A percentile compares a stretch with the other conserved stretches of the same genome.
These are phyloP conservation scores for Dascyllus trimaculatus DNA, from an alignment of 2,113 vertebrate species.

Conservation along the genomic window DNA sequence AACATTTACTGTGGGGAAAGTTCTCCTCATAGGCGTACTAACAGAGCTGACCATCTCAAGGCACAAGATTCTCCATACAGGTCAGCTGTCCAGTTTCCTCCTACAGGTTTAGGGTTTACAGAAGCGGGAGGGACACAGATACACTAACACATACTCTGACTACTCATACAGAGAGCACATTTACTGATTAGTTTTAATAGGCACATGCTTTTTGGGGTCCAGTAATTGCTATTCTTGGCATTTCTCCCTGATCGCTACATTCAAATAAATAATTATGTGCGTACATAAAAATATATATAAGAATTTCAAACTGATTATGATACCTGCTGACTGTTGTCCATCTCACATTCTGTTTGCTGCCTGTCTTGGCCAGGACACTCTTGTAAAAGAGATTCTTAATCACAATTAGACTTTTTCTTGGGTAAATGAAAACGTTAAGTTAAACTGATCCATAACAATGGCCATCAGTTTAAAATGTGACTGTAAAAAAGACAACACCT, in stretches of 20 bases:
- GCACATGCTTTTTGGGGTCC: background rate
- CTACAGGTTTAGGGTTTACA: constrained; percentile 9
- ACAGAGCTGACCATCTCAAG: background rate
- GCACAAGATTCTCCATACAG: too few relatives aligned
- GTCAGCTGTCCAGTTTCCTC: background rate
- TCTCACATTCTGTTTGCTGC: background rate
- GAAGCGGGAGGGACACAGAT: background rate
- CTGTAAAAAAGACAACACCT: background rate
- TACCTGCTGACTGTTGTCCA: background rate
- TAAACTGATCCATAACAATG: background rate
- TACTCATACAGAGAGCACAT: background rate
- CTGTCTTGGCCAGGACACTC: too few relatives aligned
- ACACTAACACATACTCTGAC: background rate
- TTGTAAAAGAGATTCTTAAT: too few relatives aligned
- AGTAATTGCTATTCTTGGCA: background rate
- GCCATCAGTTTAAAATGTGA: background rate
- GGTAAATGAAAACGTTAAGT: background rate
- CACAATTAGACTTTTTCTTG: too few relatives aligned
- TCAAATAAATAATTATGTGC: background rate
- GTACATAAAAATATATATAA: background rate
- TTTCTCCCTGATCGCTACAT: too few relatives aligned
- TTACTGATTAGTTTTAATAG: background rate
- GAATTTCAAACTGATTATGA: background rate
- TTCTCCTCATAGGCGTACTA: background rate
- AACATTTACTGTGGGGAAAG: background rate